These are phyloP conservation scores for Leptobrachium ailaonicum DNA, from an alignment of 2,113 vertebrate genomes.

Conservation along the genomic window DNA sequence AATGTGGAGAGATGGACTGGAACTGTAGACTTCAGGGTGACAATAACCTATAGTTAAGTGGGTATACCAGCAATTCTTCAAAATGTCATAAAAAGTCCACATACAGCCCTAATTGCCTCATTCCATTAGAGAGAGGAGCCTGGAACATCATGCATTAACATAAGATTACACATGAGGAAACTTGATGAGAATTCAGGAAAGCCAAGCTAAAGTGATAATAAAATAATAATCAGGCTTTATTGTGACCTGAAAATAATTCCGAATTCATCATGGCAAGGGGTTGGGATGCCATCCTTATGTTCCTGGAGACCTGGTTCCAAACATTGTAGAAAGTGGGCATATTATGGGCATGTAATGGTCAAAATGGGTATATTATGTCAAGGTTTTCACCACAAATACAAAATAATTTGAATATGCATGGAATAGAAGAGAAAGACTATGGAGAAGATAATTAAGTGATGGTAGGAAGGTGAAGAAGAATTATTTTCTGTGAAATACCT, in stretches of 20 bases:
- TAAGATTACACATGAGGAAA: conserved; percentile 37
- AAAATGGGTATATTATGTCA: too few species aligned
- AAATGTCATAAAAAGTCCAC: conserved; percentile 25
- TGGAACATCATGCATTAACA: conserved; percentile 32
- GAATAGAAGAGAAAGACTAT: too few species aligned
- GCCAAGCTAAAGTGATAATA: conserved; percentile 19
- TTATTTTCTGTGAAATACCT: too few species aligned
- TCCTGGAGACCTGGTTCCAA: too few species aligned
- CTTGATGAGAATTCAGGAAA: conserved; percentile 32
- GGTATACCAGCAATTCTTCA: not conserved
- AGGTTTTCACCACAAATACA: too few species aligned
- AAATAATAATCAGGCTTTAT: conserved; percentile 38
- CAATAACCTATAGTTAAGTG: not conserved
- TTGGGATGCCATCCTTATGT: too few species aligned
- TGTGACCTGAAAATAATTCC: conserved; percentile 12
- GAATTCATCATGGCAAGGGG: not conserved
- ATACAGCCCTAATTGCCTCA: conserved; percentile 15
- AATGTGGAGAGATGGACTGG: not conserved
- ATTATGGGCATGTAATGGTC: too few species aligned
- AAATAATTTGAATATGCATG: too few species aligned
- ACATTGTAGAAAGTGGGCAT: too few species aligned
- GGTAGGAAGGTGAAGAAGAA: too few species aligned
- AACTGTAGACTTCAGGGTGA: not conserved
- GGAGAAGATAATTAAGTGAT: too few species aligned
- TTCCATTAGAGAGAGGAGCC: conserved; percentile 36